Evolutionary conservation across 2,113 vertebrate genomes (phyloP).

Genomic region (Craseonycteris thonglongyai): DNA sequence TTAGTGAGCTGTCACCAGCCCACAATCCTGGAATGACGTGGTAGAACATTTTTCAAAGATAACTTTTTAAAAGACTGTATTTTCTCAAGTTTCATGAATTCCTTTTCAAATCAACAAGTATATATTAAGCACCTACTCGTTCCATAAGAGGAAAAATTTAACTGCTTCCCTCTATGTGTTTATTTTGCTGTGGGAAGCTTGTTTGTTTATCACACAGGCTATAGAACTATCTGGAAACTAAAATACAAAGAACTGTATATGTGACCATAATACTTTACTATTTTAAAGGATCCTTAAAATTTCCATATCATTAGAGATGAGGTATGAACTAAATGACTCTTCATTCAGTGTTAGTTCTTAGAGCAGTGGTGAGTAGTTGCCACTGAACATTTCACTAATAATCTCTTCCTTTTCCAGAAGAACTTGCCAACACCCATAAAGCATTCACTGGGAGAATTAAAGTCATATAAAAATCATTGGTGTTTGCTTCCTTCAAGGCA

Average conservation of each 20-base stretch:
- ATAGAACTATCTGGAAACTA: not conserved
- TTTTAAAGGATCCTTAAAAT: not conserved
- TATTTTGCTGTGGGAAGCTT: slow-evolving; percentile 45
- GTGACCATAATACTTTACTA: not conserved
- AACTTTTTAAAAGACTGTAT: not conserved
- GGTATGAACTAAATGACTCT: slow-evolving; percentile 7
- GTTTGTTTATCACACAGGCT: slow-evolving; percentile 13
- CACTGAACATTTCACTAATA: slow-evolving; percentile 44
- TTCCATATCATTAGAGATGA: not conserved
- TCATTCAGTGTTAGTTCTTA: slow-evolving; percentile 18
- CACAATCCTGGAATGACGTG: not conserved
- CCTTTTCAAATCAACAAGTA: slow-evolving; percentile 39
- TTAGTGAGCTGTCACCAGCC: not conserved
- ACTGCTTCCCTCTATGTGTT: not conserved
- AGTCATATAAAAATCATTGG: slow-evolving; percentile 63
- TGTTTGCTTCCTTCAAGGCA: slow-evolving; percentile 56
- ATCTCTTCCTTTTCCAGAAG: slow-evolving; percentile 58
- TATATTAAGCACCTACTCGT: not conserved
- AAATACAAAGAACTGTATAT: not conserved
- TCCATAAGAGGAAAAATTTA: not conserved
- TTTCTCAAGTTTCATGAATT: not conserved
- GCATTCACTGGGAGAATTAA: slow-evolving; percentile 61
- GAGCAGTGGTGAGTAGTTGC: not conserved
- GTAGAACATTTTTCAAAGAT: not conserved
- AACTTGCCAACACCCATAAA: slow-evolving; percentile 54